Conservation (phyloP, 2,113 vertebrate species). For the Canis aureus region DNA sequence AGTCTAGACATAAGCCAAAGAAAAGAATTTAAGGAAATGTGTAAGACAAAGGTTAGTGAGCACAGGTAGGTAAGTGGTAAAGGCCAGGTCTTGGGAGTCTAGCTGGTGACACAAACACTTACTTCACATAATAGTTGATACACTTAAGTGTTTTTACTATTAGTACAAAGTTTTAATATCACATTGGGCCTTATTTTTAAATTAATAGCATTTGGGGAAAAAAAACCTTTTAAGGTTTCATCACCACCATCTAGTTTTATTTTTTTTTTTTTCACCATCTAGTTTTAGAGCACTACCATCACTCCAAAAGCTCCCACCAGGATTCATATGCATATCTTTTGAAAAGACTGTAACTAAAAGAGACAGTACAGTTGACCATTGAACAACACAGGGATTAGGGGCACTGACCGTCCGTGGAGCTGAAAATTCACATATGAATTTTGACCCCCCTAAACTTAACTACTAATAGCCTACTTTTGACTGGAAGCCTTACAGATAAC, state of each 20-base stretch:
- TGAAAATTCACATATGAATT: neutral
- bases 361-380: neutral
- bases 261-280: neutral
- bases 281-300: neutral
- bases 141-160: neutral
- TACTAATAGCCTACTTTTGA: neutral
- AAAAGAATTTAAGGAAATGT: neutral
- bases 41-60: neutral
- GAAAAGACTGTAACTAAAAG: neutral
- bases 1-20: neutral
- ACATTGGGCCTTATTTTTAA: neutral
- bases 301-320: neutral
- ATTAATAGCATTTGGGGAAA: constrained; percentile 11
- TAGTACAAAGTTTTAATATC: constrained; percentile 46
- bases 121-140: neutral
- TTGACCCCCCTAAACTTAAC: neutral
- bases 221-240: neutral
- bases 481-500: neutral
- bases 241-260: neutral
- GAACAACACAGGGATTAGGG: neutral
- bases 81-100: neutral
- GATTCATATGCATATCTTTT: constrained; percentile 16
- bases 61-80: neutral
- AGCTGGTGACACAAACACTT: neutral
- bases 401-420: neutral